Evolutionary conservation across 2,888 invertebrate species (phyloP).

Genomic region (Hydrotaea diabolus): DNA sequence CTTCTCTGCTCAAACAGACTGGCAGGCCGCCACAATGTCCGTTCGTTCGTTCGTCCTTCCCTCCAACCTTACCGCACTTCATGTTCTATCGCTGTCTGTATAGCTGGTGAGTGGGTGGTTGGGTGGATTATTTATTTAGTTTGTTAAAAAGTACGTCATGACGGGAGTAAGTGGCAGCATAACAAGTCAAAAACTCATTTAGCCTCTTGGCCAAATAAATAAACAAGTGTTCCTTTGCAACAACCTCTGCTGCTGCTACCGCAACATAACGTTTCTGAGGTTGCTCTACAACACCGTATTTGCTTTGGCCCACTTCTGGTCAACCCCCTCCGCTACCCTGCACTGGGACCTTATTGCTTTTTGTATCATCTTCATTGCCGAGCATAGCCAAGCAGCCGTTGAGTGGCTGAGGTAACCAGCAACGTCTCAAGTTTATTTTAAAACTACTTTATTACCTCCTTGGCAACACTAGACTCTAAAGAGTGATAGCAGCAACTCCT

Average conservation of each 20-base stretch:
- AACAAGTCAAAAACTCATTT: constrained; percentile 73
- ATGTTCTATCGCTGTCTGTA: not conserved
- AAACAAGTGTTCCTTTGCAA: constrained; percentile 63
- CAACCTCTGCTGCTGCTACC: not conserved
- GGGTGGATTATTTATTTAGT: constrained; percentile 19
- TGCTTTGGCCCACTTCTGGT: not conserved
- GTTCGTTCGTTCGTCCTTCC: not conserved
- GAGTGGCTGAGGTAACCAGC: not conserved
- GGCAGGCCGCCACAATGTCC: not conserved
- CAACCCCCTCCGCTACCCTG: not conserved
- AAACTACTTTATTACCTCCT: constrained; percentile 65
- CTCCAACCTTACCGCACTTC: not conserved
- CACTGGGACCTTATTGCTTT: not conserved
- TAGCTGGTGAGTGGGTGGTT: too few species aligned
- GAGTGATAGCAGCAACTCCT: constrained; percentile 47
- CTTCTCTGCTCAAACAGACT: constrained; percentile 5
- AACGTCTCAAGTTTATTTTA: constrained; percentile 50
- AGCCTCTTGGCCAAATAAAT: constrained; percentile 73
- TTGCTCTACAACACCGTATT: not conserved
- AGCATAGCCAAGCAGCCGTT: constrained; percentile 18
- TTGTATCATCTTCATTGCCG: constrained; percentile 28
- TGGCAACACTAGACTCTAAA: constrained; percentile 32
- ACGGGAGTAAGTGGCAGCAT: constrained; percentile 65
- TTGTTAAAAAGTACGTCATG: constrained; percentile 45
- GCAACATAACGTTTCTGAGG: constrained; percentile 20